Conservation (phyloP, 2,797 vertebrate species). For the Schizopygopsis malacanthus region DNA sequence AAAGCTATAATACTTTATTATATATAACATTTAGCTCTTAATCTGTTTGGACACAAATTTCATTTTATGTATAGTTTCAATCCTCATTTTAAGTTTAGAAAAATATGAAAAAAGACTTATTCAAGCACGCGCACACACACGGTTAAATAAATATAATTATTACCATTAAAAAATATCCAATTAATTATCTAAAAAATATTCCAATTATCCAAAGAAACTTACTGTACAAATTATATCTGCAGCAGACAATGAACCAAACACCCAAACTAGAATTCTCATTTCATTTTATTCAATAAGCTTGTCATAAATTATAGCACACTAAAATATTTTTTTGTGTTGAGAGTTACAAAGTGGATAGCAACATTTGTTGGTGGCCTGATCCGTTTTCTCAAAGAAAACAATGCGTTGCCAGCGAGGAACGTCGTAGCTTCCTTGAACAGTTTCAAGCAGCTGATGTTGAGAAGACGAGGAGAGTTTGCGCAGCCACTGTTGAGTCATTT, state of each 20-base stretch:
- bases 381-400: slow-evolving; percentile 57
- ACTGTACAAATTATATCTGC: neutral
- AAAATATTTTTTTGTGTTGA: slow-evolving; percentile 84
- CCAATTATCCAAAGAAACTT: neutral
- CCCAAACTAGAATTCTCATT: slow-evolving; percentile 64
- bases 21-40: neutral
- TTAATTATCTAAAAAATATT: too few relatives aligned
- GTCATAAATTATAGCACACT: slow-evolving; percentile 98
- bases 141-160: neutral
- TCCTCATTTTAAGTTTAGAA: neutral
- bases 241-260: neutral
- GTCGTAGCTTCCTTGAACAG: slow-evolving; percentile 34
- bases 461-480: slow-evolving; percentile 13
- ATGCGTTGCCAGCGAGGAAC: slow-evolving; percentile 38
- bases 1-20: neutral
- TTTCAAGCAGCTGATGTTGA: slow-evolving; percentile 43
- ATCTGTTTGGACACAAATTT: neutral
- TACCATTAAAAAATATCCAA: too few relatives aligned
- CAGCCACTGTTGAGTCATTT: slow-evolving; percentile 15
- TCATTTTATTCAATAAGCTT: slow-evolving; percentile 94
- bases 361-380: slow-evolving; percentile 64
- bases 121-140: too few relatives aligned
- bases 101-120: neutral
- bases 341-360: slow-evolving; percentile 84
- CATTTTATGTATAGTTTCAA: neutral